Conservation (phyloP, 2,888 invertebrate genomes). For the Cordilura impudica region DNA sequence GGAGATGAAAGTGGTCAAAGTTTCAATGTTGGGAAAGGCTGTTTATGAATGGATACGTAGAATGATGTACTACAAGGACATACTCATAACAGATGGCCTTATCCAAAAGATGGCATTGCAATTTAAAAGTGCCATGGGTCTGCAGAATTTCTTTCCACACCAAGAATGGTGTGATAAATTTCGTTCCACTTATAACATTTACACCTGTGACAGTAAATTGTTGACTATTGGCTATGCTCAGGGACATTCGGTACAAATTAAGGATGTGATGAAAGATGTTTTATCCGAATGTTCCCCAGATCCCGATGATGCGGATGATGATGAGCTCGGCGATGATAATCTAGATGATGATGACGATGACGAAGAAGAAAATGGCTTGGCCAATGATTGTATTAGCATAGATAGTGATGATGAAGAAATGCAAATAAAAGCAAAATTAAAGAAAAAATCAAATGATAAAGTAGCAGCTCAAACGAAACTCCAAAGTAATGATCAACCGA, state of each 20-base stretch:
- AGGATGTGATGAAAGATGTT: slow-evolving; percentile 73
- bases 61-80: slow-evolving; percentile 76
- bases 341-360: slow-evolving; percentile 48
- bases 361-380: slow-evolving; percentile 26
- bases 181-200: slow-evolving; percentile 71
- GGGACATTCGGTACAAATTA: slow-evolving; percentile 74
- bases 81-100: slow-evolving; percentile 73
- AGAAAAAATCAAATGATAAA: slow-evolving; percentile 8
- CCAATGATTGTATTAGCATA: slow-evolving; percentile 58
- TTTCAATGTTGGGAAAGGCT: slow-evolving; percentile 74
- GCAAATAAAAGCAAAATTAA: slow-evolving; percentile 33
- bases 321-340: slow-evolving; percentile 55
- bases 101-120: slow-evolving; percentile 76
- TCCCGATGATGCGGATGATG: slow-evolving; percentile 40
- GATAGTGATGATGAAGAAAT: slow-evolving; percentile 61
- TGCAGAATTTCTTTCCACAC: slow-evolving; percentile 74
- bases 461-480: background rate
- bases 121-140: slow-evolving; percentile 73
- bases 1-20: slow-evolving; percentile 73
- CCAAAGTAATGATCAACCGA: slow-evolving; percentile 5
- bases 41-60: slow-evolving; percentile 76
- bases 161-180: slow-evolving; percentile 76
- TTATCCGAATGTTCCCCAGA: slow-evolving; percentile 68
- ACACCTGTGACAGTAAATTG: slow-evolving; percentile 71
- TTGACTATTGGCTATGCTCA: slow-evolving; percentile 72